phyloP scores from a whole-genome alignment of 2,113 vertebrate species.

The Saccopteryx leptura region DNA sequence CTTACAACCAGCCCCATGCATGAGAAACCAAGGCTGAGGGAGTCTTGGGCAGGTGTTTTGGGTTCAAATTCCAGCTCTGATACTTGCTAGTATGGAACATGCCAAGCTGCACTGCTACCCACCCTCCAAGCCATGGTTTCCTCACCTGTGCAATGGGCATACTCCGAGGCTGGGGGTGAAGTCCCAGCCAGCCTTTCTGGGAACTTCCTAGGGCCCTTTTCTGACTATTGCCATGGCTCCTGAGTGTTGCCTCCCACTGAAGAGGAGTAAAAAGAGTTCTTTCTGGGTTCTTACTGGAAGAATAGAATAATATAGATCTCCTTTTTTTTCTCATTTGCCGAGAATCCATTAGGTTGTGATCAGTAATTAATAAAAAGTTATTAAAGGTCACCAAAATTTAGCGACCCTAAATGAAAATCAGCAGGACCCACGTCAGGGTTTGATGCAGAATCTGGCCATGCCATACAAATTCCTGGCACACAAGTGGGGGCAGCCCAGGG shows the following conservation, averaged over 20 bases:
- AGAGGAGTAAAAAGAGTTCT: neutral
- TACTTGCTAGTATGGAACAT: neutral
- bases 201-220: neutral
- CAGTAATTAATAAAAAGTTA: neutral
- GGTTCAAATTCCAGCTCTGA: neutral
- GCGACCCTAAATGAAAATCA: neutral
- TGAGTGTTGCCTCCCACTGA: neutral
- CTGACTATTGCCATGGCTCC: neutral
- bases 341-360: neutral
- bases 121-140: neutral
- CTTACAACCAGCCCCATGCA: neutral
- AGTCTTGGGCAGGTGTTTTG: neutral
- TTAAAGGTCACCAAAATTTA: neutral
- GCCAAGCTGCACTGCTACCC: too few relatives aligned
- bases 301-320: neutral
- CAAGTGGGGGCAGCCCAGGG: too few relatives aligned
- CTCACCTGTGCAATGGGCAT: neutral
- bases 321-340: neutral
- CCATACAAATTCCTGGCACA: neutral
- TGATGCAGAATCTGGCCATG: neutral
- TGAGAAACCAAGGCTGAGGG: neutral
- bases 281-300: neutral
- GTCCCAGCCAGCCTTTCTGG: neutral
- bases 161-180: too few relatives aligned
- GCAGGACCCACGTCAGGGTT: neutral